Conservation (phyloP, 2,888 invertebrate species). For the Sarcophaga caerulescens region DNA sequence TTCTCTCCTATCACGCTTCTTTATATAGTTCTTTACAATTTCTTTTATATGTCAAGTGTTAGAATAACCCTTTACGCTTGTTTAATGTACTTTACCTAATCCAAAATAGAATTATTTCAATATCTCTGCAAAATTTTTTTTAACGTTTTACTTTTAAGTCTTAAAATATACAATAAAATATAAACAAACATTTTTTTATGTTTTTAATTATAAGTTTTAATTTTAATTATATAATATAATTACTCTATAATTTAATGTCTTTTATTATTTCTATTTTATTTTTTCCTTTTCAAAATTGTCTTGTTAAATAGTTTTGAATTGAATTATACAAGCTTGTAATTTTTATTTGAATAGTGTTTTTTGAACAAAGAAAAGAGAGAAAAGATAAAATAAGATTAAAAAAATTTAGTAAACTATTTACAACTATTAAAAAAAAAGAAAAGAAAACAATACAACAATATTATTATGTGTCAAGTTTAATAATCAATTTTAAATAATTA, state of each 20-base stretch:
- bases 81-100: not conserved
- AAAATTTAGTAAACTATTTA: conserved; percentile 24
- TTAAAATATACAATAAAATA: conserved; percentile 31
- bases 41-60: not conserved
- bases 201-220: conserved; percentile 37
- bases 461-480: conserved; percentile 58
- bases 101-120: too few species aligned
- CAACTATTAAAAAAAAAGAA: conserved; percentile 17
- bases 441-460: conserved; percentile 33
- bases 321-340: not conserved
- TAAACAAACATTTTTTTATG: conserved; percentile 30
- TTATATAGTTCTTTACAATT: too few species aligned
- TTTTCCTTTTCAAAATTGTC: conserved; percentile 7
- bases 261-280: not conserved
- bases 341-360: conserved; percentile 10
- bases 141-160: conserved; percentile 49
- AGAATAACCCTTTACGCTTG: not conserved
- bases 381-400: not conserved
- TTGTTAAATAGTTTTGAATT: conserved; percentile 32
- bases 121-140: not conserved
- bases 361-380: not conserved
- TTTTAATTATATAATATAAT: conserved; percentile 25
- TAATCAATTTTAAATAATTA: conserved; percentile 49
- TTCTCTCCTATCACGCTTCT: too few species aligned
- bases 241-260: not conserved